phyloP scores from a whole-genome alignment of 1,140 invertebrate species.

The Cydia splendana region DNA sequence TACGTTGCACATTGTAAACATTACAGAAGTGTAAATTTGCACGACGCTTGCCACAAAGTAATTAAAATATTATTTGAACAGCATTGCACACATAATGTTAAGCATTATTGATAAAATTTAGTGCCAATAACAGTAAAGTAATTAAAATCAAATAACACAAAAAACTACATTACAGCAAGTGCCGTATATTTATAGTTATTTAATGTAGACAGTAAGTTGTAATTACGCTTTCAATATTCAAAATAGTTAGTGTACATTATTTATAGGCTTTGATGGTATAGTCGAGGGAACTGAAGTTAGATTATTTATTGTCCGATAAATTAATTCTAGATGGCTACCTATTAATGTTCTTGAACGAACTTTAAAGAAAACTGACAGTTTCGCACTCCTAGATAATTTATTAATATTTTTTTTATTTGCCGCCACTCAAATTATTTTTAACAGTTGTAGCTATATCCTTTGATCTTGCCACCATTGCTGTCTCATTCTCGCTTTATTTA shows the following conservation, averaged over 20 bases:
- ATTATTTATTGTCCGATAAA: too few species aligned
- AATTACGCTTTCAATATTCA: conserved; percentile 28
- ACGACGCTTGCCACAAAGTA: neutral
- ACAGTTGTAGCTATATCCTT: too few species aligned
- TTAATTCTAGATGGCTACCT: too few species aligned
- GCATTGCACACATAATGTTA: neutral
- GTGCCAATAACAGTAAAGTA: neutral
- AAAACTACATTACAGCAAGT: neutral
- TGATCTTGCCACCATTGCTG: too few species aligned
- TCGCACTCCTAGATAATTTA: too few species aligned
- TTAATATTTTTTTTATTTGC: too few species aligned
- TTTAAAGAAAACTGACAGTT: too few species aligned
- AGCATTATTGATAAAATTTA: neutral
- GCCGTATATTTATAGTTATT: neutral
- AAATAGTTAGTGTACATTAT: conserved; percentile 18
- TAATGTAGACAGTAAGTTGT: conserved; percentile 23
- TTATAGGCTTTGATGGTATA: conserved; percentile 13
- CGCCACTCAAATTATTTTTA: too few species aligned
- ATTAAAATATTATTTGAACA: neutral
- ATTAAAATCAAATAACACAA: neutral
- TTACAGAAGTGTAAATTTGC: neutral
- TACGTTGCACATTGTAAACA: neutral
- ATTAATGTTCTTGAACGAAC: too few species aligned
- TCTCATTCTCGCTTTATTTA: too few species aligned
- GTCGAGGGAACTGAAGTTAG: neutral